Conservation (phyloP, 30 jellyfish, hydroid and myxozoan species). For the Hydra vulgaris region DNA sequence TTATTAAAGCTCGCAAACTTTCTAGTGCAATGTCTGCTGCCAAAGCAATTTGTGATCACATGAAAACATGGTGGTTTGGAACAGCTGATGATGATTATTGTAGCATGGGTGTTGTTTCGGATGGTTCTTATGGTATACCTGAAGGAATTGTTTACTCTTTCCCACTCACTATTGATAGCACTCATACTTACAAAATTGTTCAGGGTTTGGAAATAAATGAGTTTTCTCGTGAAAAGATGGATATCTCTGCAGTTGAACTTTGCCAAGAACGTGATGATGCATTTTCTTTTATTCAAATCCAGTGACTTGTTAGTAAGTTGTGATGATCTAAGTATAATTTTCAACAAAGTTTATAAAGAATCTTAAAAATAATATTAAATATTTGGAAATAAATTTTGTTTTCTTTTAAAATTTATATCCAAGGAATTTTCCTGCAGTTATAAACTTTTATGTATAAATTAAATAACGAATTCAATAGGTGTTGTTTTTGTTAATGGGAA, state of each 20-base stretch:
- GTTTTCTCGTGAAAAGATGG: slow-evolving; percentile 89
- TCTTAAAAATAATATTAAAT: too few species aligned
- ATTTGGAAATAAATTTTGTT: too few species aligned
- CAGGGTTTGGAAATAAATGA: slow-evolving; percentile 72
- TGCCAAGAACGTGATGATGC: slow-evolving; percentile 63
- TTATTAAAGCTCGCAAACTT: slow-evolving; percentile 90
- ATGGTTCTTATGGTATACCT: slow-evolving; percentile 95
- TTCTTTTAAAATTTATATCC: too few species aligned
- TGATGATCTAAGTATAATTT: too few species aligned
- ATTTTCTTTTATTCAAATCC: slow-evolving; percentile 37
- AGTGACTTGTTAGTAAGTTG: slow-evolving; percentile 36
- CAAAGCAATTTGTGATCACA: slow-evolving; percentile 93
- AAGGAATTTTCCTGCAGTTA: too few species aligned
- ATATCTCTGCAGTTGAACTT: slow-evolving; percentile 82
- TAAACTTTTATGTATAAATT: too few species aligned
- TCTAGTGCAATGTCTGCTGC: slow-evolving; percentile 99
- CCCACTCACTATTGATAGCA: slow-evolving; percentile 76
- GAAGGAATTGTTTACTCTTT: slow-evolving; percentile 82
- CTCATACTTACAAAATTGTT: slow-evolving; percentile 65
- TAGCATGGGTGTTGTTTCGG: slow-evolving; percentile 95
- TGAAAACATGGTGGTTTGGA: slow-evolving; percentile 98
- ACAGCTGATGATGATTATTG: slow-evolving; percentile 65
- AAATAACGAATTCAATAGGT: too few species aligned
- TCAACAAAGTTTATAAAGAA: too few species aligned
- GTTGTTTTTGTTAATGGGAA: too few species aligned